Percentiles rank a stretch among this genome's conserved stretches.
phyloP scores from a whole-genome alignment of 2,797 vertebrate species.

The Falco rusticolus region DNA sequence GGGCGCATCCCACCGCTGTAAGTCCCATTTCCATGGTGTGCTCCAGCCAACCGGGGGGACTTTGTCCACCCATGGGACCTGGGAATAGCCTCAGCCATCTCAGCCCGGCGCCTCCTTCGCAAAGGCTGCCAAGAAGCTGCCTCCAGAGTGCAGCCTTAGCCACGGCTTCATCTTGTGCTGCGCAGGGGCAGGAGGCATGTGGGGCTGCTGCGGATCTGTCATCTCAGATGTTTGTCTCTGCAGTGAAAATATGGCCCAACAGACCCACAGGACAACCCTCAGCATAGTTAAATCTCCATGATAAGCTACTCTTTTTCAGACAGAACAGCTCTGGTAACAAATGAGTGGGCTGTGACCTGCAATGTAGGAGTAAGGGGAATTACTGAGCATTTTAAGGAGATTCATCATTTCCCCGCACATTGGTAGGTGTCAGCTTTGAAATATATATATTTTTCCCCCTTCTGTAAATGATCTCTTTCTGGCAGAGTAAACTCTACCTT shows the following conservation, averaged over 20 bases:
- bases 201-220: not conserved
- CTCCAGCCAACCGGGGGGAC: not conserved
- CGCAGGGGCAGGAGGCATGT: not conserved
- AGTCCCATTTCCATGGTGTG: not conserved
- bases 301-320: not conserved
- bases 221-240: not conserved
- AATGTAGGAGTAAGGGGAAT: not conserved
- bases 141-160: too few relatives aligned
- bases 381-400: not conserved
- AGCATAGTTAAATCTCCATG: accelerated
- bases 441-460: not conserved
- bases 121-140: not conserved
- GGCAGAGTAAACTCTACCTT: not conserved
- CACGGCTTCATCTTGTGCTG: not conserved
- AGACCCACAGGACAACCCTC: not conserved
- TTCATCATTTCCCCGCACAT: not conserved
- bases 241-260: not conserved
- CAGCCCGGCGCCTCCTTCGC: too few relatives aligned
- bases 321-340: not conserved
- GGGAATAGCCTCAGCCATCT: not conserved
- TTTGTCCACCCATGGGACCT: accelerated
- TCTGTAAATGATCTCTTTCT: not conserved
- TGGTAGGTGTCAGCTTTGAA: accelerated
- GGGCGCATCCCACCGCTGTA: not conserved
- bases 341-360: not conserved